Conservation (phyloP, 2,113 vertebrate species). For the Leptosomus discolor region DNA sequence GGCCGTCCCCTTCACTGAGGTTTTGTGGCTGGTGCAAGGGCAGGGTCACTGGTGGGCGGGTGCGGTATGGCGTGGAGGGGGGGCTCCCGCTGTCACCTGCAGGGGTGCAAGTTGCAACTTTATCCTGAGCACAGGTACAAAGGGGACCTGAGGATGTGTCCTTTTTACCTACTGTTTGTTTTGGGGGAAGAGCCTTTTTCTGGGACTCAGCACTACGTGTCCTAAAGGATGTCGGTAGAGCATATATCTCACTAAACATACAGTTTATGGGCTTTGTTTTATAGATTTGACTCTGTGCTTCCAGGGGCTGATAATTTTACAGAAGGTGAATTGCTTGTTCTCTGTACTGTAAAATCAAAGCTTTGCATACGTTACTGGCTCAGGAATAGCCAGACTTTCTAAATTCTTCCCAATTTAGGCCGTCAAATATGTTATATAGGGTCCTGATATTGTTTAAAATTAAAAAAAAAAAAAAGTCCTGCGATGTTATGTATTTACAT, state of each 20-base stretch:
- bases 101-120: neutral
- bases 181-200: neutral
- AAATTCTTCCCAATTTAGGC: neutral
- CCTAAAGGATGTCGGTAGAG: neutral
- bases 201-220: neutral
- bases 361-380: neutral
- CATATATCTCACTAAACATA: neutral
- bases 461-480: neutral
- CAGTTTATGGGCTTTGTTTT: neutral
- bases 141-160: neutral
- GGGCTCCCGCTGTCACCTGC: neutral
- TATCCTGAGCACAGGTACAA: neutral
- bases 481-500: rapidly evolving
- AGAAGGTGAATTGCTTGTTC: neutral
- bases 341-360: neutral
- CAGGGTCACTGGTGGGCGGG: rapidly evolving
- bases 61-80: no score
- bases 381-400: neutral
- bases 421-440: neutral
- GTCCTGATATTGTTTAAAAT: neutral
- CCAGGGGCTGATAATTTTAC: neutral
- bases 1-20: rapidly evolving
- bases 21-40: neutral
- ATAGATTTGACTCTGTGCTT: neutral
- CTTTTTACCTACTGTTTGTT: neutral